Conservation (phyloP, 2,113 vertebrate species). For the Heteronetta atricapilla region DNA sequence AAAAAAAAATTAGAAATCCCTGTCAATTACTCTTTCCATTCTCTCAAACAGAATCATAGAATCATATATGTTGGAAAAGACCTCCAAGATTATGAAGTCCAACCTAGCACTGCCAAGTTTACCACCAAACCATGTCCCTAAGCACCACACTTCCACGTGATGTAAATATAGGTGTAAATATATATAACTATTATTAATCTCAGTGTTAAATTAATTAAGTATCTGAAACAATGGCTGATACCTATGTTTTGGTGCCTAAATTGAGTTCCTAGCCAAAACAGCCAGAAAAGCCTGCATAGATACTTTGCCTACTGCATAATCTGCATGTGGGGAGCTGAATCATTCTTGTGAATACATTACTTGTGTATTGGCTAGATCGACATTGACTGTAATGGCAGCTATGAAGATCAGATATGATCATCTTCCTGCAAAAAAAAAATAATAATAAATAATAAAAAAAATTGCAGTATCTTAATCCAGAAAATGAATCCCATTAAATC, state of each 20-base stretch:
- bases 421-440: neutral
- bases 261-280: neutral
- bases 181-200: neutral
- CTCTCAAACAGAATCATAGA: neutral
- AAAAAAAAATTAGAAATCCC: neutral
- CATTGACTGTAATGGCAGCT: neutral
- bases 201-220: neutral
- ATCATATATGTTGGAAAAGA: too few relatives aligned
- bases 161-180: neutral
- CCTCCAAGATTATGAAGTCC: too few relatives aligned
- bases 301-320: neutral
- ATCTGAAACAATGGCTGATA: neutral
- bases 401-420: neutral
- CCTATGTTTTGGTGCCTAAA: neutral
- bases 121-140: too few relatives aligned
- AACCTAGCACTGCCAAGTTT: too few relatives aligned
- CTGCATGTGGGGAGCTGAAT: neutral
- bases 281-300: neutral
- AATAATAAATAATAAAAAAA: too few relatives aligned
- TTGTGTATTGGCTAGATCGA: neutral
- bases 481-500: neutral
- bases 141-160: neutral
- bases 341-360: neutral
- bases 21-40: neutral
- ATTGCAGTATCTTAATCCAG: neutral